Conservation (phyloP, 2,113 vertebrate species). For the Leptobrachium ailaonicum region DNA sequence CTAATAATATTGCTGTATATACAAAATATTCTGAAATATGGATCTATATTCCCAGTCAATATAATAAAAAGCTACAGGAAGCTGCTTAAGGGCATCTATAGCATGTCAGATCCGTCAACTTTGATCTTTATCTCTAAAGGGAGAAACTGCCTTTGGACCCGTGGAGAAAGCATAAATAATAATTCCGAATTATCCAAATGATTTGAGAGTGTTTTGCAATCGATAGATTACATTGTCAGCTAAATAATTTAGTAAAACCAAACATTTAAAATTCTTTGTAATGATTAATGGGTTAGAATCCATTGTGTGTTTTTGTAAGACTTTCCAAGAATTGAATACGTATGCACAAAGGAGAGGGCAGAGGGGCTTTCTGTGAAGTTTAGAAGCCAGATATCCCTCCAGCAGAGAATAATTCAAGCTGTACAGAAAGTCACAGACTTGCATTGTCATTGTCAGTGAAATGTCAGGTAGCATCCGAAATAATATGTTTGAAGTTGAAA, state of each 20-base stretch:
- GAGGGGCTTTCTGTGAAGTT: not conserved
- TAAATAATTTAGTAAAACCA: not conserved
- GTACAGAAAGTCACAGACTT: not conserved
- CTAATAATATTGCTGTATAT: conserved; percentile 5
- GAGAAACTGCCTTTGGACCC: conserved; percentile 18
- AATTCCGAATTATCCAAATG: conserved; percentile 21
- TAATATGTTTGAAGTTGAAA: not conserved
- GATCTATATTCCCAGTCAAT: conserved; percentile 25
- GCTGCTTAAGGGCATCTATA: conserved; percentile 28
- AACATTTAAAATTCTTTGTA: conserved; percentile 7
- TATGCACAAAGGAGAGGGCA: not conserved
- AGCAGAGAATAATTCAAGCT: not conserved
- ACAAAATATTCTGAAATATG: conserved; percentile 10
- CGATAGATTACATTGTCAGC: not conserved
- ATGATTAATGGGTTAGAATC: conserved; percentile 1
- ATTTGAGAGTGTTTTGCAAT: conserved; percentile 16
- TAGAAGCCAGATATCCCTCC: conserved; percentile 8
- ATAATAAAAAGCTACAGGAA: conserved; percentile 23
- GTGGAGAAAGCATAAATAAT: conserved; percentile 15
- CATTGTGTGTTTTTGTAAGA: not conserved
- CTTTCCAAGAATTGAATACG: not conserved
- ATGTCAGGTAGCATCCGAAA: not conserved
- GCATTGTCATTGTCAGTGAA: conserved; percentile 2
- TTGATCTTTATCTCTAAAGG: conserved; percentile 35
- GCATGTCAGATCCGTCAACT: conserved; percentile 13